Base-by-base conservation (phyloP, 1,140 invertebrate genomes). In the Saccostrea cuccullata region DNA sequence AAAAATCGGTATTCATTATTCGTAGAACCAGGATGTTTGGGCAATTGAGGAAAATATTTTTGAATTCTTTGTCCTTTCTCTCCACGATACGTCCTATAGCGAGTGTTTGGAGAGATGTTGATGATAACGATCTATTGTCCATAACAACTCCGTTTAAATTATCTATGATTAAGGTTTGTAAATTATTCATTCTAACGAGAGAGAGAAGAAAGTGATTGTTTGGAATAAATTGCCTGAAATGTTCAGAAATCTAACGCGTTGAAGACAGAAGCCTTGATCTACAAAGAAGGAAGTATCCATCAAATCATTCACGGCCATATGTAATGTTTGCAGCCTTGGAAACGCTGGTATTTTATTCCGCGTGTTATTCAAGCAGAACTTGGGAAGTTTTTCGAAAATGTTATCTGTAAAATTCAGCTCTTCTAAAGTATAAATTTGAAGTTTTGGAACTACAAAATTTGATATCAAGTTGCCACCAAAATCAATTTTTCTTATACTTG, bases 391-490 rank as follows among this genome's bases (percentile, higher is more conserved):
- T n/a, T 64, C 1, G 17, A 64, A 64, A 20, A 20, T 20, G n/a
- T 64, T 64, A n/a, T 20, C 58, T 64, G 58, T 64, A 64, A 64
- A 64, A 64, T 64, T 64, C 15, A 64, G 17, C n/a, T 64, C 58
- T 82, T 82, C 20, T 82, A 82, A 47, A 5, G 26, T 17, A 15
- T 6, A 2, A 1, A 82, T 15, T 26, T 15, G 15, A 47, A 4
- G 20, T 9, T 36, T 13, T 4, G 40, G 40, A 40, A 84, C 9
- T 55, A n/a, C 40, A 56, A 55, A 55, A 1, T 26, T 20, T 55
- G 23, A 23, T n/a, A 85, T 85, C 55, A 30, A 11, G 26, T 85
- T 85, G 40, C n/a, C 11, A 9, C 84, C 47, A 26, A 85, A 64
- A 36, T 85, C 84, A 23, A 85, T n/a, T 55, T 23, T 60, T 23